Percentiles rank a stretch among this genome's conserved stretches.
These are phyloP conservation scores for Syngnathus acus DNA, from an alignment of 2,797 vertebrate species.

Conservation along the genomic window DNA sequence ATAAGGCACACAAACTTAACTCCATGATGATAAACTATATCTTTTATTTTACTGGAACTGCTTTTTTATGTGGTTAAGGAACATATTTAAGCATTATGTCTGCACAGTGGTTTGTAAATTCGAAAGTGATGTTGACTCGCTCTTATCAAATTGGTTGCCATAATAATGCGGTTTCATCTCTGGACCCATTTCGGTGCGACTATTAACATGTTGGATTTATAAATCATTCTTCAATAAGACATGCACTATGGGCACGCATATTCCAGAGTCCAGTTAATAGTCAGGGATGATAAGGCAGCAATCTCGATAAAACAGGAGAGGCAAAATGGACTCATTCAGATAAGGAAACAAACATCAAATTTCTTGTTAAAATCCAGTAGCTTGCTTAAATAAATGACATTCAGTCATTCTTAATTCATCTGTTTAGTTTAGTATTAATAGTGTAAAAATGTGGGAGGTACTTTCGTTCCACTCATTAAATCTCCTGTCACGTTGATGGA, in stretches of 20 bases:
- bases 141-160: neutral
- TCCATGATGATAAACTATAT: neutral
- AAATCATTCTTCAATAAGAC: slow-evolving; percentile 4
- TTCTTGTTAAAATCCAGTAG: neutral
- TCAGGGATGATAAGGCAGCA: slow-evolving; percentile 6
- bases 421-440: neutral
- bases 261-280: slow-evolving; percentile 12
- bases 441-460: neutral
- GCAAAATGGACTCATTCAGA: slow-evolving; percentile 1
- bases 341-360: neutral
- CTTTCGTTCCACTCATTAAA: neutral
- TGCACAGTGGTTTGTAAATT: neutral
- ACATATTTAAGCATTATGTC: neutral
- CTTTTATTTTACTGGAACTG: neutral
- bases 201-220: neutral
- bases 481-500: neutral
- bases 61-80: neutral
- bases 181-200: neutral
- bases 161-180: neutral
- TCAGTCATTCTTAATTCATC: neutral
- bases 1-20: neutral
- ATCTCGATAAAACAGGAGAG: neutral
- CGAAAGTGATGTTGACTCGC: neutral
- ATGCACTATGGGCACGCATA: neutral
- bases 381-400: neutral